Conservation (phyloP, 2,113 vertebrate species). For the Arizona elegans region DNA sequence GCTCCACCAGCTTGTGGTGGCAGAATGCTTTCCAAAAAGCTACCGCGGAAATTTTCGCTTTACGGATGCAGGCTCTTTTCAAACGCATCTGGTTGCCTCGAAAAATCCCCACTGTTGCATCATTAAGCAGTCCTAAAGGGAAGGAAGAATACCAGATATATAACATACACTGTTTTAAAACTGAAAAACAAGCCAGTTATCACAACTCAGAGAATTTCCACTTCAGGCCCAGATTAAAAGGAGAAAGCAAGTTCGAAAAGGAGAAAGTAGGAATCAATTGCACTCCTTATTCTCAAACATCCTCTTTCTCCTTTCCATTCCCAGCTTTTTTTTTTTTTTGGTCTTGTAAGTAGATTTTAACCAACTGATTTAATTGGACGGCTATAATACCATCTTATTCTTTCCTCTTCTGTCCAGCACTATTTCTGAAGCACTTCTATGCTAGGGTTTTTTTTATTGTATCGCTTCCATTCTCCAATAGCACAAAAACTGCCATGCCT, state of each 20-base stretch:
- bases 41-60: constrained; percentile 93
- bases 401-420: neutral
- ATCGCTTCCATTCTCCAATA: neutral
- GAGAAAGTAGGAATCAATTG: neutral
- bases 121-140: constrained; percentile 86
- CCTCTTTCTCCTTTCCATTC: neutral
- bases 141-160: constrained; percentile 30
- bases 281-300: neutral
- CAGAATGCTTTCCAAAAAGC: constrained; percentile 93
- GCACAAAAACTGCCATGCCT: neutral
- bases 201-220: neutral
- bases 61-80: constrained; percentile 91
- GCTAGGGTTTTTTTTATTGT: neutral
- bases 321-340: neutral
- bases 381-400: neutral
- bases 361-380: neutral
- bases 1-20: constrained; percentile 90
- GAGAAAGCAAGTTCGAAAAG: neutral
- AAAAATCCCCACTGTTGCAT: constrained; percentile 94
- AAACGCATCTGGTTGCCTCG: constrained; percentile 88
- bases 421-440: neutral
- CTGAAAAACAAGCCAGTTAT: neutral
- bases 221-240: neutral
- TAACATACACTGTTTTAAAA: neutral
- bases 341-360: neutral